A percentile compares a stretch with the other conserved stretches of the same genome.
These are phyloP conservation scores for Tolmerus cingulatus DNA, from an alignment of 2,888 invertebrate species.

Conservation along the genomic window DNA sequence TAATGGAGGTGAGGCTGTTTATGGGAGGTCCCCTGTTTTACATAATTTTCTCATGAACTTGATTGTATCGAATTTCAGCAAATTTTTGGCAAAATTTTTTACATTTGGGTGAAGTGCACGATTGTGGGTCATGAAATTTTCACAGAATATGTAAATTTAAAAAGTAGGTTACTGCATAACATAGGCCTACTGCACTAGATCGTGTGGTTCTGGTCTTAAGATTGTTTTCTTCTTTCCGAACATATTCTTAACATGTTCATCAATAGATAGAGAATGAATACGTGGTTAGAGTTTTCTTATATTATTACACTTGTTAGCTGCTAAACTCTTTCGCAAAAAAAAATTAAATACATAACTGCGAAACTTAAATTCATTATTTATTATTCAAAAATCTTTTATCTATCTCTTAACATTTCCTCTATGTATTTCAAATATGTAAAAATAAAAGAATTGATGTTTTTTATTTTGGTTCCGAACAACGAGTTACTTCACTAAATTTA, in stretches of 20 bases:
- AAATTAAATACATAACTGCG: too few relatives aligned
- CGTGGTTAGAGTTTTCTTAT: too few relatives aligned
- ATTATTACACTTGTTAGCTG: too few relatives aligned
- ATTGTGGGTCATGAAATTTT: background rate
- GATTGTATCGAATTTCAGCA: background rate
- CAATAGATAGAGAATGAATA: background rate
- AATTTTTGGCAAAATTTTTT: background rate
- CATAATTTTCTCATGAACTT: background rate
- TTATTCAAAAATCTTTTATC: too few relatives aligned
- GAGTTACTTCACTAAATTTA: too few relatives aligned
- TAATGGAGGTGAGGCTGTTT: background rate
- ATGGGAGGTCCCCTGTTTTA: background rate
- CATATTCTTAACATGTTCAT: background rate
- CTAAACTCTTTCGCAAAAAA: too few relatives aligned
- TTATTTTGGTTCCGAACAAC: too few relatives aligned
- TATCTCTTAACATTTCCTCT: too few relatives aligned
- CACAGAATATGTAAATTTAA: background rate
- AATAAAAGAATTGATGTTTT: too few relatives aligned
- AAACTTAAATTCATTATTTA: too few relatives aligned
- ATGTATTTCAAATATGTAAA: too few relatives aligned
- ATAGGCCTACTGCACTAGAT: background rate
- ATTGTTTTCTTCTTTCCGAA: background rate
- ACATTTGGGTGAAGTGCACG: background rate
- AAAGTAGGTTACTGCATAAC: background rate
- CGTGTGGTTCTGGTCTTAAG: background rate